Conservation (phyloP, 2,797 vertebrate species). For the Dendrocincla tyrannina region DNA sequence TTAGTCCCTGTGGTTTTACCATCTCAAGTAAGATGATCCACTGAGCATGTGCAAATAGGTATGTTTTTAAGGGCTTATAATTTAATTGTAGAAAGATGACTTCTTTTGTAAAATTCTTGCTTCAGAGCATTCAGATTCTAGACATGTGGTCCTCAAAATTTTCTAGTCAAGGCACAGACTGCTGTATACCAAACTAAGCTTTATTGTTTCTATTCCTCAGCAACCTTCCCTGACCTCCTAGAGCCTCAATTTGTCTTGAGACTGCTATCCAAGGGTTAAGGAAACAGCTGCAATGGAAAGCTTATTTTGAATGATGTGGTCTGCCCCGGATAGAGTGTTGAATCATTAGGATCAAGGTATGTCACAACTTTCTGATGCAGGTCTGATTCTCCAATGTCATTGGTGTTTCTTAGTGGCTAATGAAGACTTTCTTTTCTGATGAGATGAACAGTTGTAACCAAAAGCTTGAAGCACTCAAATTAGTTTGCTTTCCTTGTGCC, state of each 20-base stretch:
- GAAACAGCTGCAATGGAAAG: not conserved
- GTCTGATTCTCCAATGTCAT: not conserved
- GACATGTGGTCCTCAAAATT: not conserved
- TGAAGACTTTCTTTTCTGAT: not conserved
- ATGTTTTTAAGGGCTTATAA: not conserved
- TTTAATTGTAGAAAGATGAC: not conserved
- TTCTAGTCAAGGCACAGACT: not conserved
- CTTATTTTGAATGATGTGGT: not conserved
- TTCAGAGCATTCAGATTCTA: not conserved
- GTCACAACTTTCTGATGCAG: not conserved
- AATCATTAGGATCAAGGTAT: not conserved
- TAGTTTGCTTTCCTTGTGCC: not conserved
- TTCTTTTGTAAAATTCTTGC: not conserved
- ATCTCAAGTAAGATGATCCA: not conserved
- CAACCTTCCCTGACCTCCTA: not conserved
- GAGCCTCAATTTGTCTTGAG: not conserved
- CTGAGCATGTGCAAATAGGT: not conserved
- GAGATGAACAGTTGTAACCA: not conserved
- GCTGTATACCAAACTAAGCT: not conserved
- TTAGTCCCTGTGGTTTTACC: not conserved
- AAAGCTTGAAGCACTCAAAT: not conserved
- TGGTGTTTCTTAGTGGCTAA: not conserved
- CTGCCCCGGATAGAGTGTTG: not conserved
- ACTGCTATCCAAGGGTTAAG: not conserved
- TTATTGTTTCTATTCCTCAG: not conserved